phyloP scores from a whole-genome alignment of 2,888 invertebrate species.

The Siphlonurus alternatus region DNA sequence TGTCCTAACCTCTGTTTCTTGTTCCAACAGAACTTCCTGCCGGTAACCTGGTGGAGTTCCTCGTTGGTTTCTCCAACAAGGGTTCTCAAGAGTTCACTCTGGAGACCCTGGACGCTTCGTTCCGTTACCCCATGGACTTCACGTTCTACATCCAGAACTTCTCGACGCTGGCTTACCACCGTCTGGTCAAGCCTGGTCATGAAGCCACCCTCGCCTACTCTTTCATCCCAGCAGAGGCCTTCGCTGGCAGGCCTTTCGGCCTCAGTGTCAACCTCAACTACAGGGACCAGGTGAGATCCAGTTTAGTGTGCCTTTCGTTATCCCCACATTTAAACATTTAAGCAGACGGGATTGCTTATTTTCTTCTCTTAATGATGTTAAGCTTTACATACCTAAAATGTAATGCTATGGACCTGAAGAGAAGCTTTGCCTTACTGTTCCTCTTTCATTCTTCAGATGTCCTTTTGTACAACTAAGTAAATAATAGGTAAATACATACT shows the following conservation, averaged over 20 bases:
- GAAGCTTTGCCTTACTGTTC: not conserved
- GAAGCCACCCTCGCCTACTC: slow-evolving; percentile 92
- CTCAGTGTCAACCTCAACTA: slow-evolving; percentile 85
- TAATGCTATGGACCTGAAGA: not conserved
- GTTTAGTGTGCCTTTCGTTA: slow-evolving; percentile 4
- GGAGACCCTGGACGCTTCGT: slow-evolving; percentile 90
- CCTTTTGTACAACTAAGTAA: too few relatives aligned
- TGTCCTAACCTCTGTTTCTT: too few relatives aligned
- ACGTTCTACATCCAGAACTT: slow-evolving; percentile 98
- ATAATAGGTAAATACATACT: too few relatives aligned
- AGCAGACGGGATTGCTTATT: not conserved
- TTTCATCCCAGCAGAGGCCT: slow-evolving; percentile 90
- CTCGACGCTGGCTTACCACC: slow-evolving; percentile 74
- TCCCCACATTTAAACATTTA: not conserved
- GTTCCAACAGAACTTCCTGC: slow-evolving; percentile 81
- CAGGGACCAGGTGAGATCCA: slow-evolving; percentile 46
- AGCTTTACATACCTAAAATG: not conserved
- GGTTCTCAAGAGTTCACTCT: slow-evolving; percentile 81
- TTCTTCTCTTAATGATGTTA: not conserved
- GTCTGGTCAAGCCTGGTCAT: slow-evolving; percentile 72
- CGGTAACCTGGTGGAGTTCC: slow-evolving; percentile 80
- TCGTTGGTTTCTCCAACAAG: slow-evolving; percentile 93
- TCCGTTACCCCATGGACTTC: slow-evolving; percentile 98
- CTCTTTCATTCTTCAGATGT: too few relatives aligned
- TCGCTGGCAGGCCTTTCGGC: slow-evolving; percentile 92